Evolutionary conservation across 2,113 vertebrate genomes (phyloP).

Genomic region (Lepus europaeus): DNA sequence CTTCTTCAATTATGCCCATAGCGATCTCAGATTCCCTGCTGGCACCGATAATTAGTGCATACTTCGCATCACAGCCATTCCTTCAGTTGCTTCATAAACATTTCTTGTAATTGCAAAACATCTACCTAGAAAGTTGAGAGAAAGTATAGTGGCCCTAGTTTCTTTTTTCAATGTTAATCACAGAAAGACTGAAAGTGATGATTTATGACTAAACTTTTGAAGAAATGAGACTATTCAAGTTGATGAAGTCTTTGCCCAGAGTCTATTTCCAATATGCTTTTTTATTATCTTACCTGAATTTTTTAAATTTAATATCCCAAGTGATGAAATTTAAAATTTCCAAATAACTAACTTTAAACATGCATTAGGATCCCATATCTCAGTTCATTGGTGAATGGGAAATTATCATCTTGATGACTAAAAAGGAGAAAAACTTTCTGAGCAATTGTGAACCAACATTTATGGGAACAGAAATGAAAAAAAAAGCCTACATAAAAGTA

Average conservation of each 20-base stretch:
- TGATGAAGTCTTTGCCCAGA: constrained; percentile 16
- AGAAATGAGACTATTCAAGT: constrained; percentile 61
- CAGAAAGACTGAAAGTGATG: constrained; percentile 71
- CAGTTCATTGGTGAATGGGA: constrained; percentile 1
- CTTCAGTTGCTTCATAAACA: constrained; percentile 54
- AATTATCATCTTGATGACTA: constrained; percentile 27
- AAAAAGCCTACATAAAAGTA: not conserved
- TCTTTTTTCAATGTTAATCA: constrained; percentile 78
- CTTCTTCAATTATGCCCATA: not conserved
- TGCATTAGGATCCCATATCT: not conserved
- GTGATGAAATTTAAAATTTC: constrained; percentile 43
- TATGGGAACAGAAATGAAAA: not conserved
- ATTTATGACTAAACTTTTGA: constrained; percentile 76
- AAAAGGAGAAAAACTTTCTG: constrained; percentile 63
- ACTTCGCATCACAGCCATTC: not conserved
- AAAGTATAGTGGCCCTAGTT: constrained; percentile 41
- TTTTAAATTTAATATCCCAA: constrained; percentile 31
- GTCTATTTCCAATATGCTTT: not conserved
- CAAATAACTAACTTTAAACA: constrained; percentile 32
- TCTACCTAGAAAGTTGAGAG: constrained; percentile 79
- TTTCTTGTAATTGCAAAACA: constrained; percentile 70
- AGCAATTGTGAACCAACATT: not conserved
- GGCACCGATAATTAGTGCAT: not conserved
- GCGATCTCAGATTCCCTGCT: not conserved
- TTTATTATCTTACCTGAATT: not conserved